Evolutionary conservation across 2,797 vertebrate species (phyloP).

Genomic region (Chanos chanos): DNA sequence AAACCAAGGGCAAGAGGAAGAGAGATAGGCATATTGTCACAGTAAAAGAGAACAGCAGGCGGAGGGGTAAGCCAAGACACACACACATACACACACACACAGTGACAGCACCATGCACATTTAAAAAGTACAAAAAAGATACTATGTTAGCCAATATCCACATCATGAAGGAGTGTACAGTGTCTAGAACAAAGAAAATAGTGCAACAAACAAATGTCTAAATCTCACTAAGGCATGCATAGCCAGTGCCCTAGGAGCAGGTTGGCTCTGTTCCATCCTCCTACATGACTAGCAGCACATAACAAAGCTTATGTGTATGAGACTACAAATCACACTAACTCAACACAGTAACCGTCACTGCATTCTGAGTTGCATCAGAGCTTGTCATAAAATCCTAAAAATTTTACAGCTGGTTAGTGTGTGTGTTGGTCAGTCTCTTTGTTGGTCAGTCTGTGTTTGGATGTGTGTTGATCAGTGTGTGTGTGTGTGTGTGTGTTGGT

Average conservation of each 20-base stretch:
- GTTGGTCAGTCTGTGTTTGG: not conserved
- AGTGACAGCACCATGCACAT: too few relatives aligned
- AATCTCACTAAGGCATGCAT: slow-evolving; percentile 47
- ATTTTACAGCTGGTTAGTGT: not conserved
- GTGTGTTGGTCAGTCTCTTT: too few relatives aligned
- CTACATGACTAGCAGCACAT: too few relatives aligned
- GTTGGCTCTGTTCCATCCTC: too few relatives aligned
- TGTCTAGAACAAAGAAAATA: slow-evolving; percentile 51
- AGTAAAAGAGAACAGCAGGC: slow-evolving; percentile 21
- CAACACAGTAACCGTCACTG: too few relatives aligned
- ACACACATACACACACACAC: slow-evolving; percentile 39
- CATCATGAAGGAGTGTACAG: too few relatives aligned
- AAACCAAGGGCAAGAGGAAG: slow-evolving; percentile 11
- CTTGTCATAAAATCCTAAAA: slow-evolving; percentile 19
- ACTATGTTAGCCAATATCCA: too few relatives aligned
- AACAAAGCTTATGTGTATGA: too few relatives aligned
- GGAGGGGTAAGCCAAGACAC: slow-evolving; percentile 14
- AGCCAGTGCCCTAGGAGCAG: too few relatives aligned
- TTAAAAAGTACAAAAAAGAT: too few relatives aligned
- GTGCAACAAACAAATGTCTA: slow-evolving; percentile 47
- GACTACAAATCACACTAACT: too few relatives aligned
- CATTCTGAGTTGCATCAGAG: too few relatives aligned
- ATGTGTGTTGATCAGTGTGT: not conserved
- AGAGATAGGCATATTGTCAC: slow-evolving; percentile 22
- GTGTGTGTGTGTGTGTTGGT: not conserved